Base-by-base conservation (phyloP, 2,797 vertebrate species). In the Macropus fuliginosus region DNA sequence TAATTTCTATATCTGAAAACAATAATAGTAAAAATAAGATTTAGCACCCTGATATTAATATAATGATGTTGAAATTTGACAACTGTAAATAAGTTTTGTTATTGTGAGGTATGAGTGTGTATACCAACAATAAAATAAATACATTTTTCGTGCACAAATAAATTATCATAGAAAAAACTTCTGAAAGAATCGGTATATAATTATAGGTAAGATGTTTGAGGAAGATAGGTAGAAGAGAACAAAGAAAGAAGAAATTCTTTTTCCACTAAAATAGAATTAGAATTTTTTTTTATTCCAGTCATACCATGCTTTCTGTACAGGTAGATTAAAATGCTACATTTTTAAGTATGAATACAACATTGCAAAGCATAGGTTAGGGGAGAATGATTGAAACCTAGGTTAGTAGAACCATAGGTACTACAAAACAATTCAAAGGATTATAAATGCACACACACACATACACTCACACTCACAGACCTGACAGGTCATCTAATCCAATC, bases 1-100 rank as follows among this genome's bases (percentile, higher is more conserved):
- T 95, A 98, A 8, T 0, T 0, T 55, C 5, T 0, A 0, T 94
- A 87, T 96, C 99, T 99, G 93, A 91, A 94, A 98, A 90, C 98
- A 97, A 98, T 0, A 87, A 96, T n/a, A 87, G 55, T 2, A 97
- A 66, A 81, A 81, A 81, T 46, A 27, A 74, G 66, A 40, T 74
- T n/a, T 5, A 56, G 94, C 5, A 89, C 13, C 59, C 18, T 91
- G 46, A 91, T 52, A 54, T 92, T 54, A 81, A 46, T 54, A 5
- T 9, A 59, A n/a, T 16, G 11, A 92, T 55, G 10, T 34, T 52
- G 94, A n/a, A 3, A 91, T 81, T 94, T 94, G 24, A 90, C 40
- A 4, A n/a, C n/a, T 40, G 18, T 11, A 81, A 46, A 24, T 3
- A 81, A 66, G 29, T 62, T 93, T 92, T 97, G 18, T 28, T n/a